These are phyloP conservation scores for Leucophenga varia DNA, from an alignment of 1,140 invertebrate species.

Conservation along the genomic window DNA sequence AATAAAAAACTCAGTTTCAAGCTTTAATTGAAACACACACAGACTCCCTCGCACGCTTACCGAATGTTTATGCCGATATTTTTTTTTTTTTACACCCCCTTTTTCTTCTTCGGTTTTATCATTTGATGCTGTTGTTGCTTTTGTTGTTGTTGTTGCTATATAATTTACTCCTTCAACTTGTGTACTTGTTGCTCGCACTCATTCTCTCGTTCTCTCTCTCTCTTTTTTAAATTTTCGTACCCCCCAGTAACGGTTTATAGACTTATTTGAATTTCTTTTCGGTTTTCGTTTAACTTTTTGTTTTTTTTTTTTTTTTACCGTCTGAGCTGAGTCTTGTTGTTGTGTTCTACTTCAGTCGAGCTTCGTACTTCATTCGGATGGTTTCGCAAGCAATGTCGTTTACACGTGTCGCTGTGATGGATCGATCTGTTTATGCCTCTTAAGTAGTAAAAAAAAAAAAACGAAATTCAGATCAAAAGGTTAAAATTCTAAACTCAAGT, in stretches of 20 bases:
- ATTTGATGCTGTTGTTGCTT: constrained; percentile 5
- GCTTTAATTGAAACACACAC: constrained; percentile 40
- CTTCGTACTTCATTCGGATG: constrained; percentile 41
- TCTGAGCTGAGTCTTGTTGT: too few species aligned
- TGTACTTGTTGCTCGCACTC: too few species aligned
- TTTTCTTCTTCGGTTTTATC: constrained; percentile 9
- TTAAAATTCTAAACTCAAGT: too few species aligned
- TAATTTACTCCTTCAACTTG: too few species aligned
- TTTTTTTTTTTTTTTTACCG: too few species aligned
- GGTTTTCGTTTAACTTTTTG: too few species aligned
- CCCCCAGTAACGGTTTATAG: too few species aligned
- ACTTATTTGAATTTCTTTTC: too few species aligned
- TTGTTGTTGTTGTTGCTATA: constrained; percentile 1
- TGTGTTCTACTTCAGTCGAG: constrained; percentile 38
- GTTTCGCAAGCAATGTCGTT: constrained; percentile 42
- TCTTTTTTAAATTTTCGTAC: too few species aligned
- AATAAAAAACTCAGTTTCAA: constrained; percentile 54
- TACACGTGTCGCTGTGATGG: constrained; percentile 10
- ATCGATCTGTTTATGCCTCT: constrained; percentile 20
- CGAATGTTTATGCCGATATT: constrained; percentile 24
- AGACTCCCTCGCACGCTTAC: constrained; percentile 8
- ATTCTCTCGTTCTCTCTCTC: too few species aligned
- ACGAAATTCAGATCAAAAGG: too few species aligned
- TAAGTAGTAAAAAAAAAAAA: constrained; percentile 7
- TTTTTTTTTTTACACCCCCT: constrained; percentile 43